Evolutionary conservation across 2,888 invertebrate genomes (phyloP).

Genomic region (Flexamia atlantica): DNA sequence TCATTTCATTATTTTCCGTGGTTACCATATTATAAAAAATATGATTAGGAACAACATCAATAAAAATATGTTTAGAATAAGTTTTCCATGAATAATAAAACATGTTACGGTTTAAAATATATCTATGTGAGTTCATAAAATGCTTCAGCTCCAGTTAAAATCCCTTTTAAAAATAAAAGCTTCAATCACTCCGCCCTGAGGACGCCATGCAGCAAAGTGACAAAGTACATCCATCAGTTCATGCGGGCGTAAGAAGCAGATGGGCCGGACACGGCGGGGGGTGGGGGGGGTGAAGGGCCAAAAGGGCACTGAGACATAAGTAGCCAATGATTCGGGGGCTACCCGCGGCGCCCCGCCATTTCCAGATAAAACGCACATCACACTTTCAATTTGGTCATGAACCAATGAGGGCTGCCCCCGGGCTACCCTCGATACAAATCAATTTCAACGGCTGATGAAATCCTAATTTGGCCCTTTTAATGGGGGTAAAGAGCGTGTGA

Average conservation of each 20-base stretch:
- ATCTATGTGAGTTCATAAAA: too few relatives aligned
- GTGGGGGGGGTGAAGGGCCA: background rate
- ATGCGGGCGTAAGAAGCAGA: constrained; percentile 43
- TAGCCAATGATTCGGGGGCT: constrained; percentile 50
- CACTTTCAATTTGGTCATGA: constrained; percentile 56
- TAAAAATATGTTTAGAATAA: too few relatives aligned
- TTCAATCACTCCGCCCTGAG: background rate
- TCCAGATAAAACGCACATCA: constrained; percentile 52
- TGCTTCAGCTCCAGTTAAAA: too few relatives aligned
- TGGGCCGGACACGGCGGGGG: background rate
- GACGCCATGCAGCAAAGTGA: background rate
- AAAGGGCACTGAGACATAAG: constrained; percentile 49
- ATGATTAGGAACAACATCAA: too few relatives aligned
- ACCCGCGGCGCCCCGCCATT: constrained; percentile 43
- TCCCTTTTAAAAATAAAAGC: background rate
- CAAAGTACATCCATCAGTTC: background rate
- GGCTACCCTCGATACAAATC: constrained; percentile 48
- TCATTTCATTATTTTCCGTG: too few relatives aligned
- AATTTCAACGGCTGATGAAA: constrained; percentile 58
- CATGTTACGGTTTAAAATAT: too few relatives aligned
- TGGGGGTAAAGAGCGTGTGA: constrained; percentile 56
- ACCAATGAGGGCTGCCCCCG: constrained; percentile 45
- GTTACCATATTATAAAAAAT: too few relatives aligned
- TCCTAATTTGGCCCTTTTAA: constrained; percentile 50
- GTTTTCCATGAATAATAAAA: too few relatives aligned